Percentiles rank a stretch among this genome's conserved stretches.
Evolutionary conservation across 2,888 invertebrate species (phyloP).

Genomic region (Galerucella nymphaeae): DNA sequence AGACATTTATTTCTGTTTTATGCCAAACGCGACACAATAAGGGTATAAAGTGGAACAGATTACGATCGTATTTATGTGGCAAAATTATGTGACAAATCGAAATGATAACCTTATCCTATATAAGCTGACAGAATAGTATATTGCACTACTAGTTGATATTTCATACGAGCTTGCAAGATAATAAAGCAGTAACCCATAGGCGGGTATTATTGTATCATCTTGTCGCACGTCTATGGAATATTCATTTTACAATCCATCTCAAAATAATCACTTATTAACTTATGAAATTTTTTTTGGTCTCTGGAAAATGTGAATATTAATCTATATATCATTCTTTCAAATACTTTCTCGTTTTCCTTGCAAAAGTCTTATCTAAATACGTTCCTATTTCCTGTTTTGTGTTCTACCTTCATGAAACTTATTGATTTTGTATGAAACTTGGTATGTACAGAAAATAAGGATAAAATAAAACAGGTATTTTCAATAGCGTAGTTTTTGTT

Average conservation of each 20-base stretch:
- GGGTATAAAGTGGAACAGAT: neutral
- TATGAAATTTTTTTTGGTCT: too few relatives aligned
- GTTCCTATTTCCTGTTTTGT: neutral
- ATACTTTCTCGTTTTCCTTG: too few relatives aligned
- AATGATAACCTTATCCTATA: neutral
- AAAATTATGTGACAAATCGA: slow-evolving; percentile 1
- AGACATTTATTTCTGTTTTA: neutral
- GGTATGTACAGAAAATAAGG: neutral
- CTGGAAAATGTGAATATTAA: too few relatives aligned
- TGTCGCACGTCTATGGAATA: neutral
- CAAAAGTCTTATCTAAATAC: neutral
- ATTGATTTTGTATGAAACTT: neutral
- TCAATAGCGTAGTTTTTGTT: neutral
- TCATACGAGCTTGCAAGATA: neutral
- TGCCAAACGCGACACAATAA: neutral
- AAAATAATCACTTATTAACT: too few relatives aligned
- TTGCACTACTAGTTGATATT: neutral
- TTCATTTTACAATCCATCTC: too few relatives aligned
- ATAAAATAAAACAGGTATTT: neutral
- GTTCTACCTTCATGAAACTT: neutral
- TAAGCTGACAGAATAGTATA: neutral
- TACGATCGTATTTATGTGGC: neutral
- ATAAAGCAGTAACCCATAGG: neutral
- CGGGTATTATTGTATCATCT: neutral
- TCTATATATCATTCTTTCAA: too few relatives aligned